phyloP scores from a whole-genome alignment of 2,113 vertebrate genomes.

The Forbesichthys agassizii region DNA sequence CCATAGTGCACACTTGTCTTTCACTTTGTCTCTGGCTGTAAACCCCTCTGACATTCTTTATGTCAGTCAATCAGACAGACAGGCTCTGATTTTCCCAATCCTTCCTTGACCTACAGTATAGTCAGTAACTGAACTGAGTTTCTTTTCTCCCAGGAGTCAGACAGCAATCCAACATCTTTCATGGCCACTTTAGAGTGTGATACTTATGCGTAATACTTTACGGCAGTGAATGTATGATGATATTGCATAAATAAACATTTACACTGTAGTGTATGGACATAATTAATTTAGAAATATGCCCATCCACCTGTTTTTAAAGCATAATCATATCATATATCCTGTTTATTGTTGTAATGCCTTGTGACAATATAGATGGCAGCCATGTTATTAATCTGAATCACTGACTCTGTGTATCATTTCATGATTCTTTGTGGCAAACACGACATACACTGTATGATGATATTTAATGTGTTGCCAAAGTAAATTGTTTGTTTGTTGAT shows the following conservation, averaged over 20 bases:
- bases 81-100: not conserved
- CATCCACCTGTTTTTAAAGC: too few relatives aligned
- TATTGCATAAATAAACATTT: not conserved
- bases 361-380: too few relatives aligned
- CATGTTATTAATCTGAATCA: too few relatives aligned
- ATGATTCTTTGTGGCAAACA: too few relatives aligned
- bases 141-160: not conserved
- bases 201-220: not conserved
- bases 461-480: too few relatives aligned
- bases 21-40: not conserved
- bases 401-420: too few relatives aligned
- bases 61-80: slow-evolving; percentile 7
- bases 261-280: too few relatives aligned
- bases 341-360: too few relatives aligned
- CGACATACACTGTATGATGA: too few relatives aligned
- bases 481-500: too few relatives aligned
- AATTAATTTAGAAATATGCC: too few relatives aligned
- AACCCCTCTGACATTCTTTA: slow-evolving; percentile 12
- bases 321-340: too few relatives aligned
- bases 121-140: slow-evolving; percentile 22
- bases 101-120: slow-evolving; percentile 25
- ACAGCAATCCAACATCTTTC: not conserved
- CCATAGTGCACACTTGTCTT: not conserved
- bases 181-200: not conserved
- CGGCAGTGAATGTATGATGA: not conserved